Base-by-base conservation (phyloP, 1,140 invertebrate genomes). In the Scaptomyza montana region DNA sequence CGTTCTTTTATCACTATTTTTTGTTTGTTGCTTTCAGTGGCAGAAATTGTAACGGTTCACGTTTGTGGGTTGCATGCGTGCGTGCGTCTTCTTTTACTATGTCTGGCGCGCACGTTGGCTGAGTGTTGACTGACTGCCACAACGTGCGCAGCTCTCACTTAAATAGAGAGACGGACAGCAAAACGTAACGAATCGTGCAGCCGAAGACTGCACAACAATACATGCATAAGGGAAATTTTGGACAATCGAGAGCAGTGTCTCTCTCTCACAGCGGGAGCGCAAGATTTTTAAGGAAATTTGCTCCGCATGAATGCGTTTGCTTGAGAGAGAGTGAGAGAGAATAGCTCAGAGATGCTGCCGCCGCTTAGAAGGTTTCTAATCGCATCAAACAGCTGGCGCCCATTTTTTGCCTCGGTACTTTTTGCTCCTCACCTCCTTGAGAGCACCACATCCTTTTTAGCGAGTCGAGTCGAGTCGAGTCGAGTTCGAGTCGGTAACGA, bases 61-160 rank as follows among this genome's bases (percentile, higher is more conserved):
- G 65, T 62, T 62, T 82, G 61, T 56, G 46, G 62, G 50, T 57
- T 19, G 63, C 30, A 21, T 56, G 63, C 61, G 54, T 59, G 62
- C 60, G 53, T 64, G 53, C 51, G 49, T 51, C 78, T 60, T 64
- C 54, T 59, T 16, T 33, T 5, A 12, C 61, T 69, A 61, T 56
- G 49, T 80, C 66, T 67, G 45, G 64, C 80, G 79, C 79, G 80
- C 80, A 82, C 80, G 80, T 65, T 87, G 62, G 74, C 75, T 82
- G 76, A 77, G 59, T 89, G 81, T 86, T 78, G 81, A 86, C 82
- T 86, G 82, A 87, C 78, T 86, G 81, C 59, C 84, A 78, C 81
- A 86, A 87, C 82, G 81, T 86, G 81, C 82, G 81, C 78, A 86
- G 64, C 81, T 81, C 81, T 87, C 81, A 75, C 76, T 86, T 86